A percentile compares a stretch with the other conserved stretches of the same genome.
These are phyloP conservation scores for Cardiocondyla obscurior DNA, from an alignment of 1,140 invertebrate species.

Conservation along the genomic window DNA sequence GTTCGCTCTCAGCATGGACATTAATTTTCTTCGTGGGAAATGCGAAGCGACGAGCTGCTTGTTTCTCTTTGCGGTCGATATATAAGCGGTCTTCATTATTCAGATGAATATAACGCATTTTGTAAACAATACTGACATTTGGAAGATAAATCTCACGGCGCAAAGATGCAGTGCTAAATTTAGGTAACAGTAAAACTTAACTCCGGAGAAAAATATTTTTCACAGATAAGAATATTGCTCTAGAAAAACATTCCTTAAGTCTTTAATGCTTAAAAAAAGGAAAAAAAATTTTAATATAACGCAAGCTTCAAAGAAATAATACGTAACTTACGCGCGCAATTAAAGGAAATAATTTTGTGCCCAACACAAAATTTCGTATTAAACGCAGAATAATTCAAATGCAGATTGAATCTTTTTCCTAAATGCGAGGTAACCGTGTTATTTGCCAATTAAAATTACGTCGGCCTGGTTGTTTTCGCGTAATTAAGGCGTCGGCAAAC, in stretches of 20 bases:
- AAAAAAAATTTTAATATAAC: background rate
- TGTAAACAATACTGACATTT: background rate
- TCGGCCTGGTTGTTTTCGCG: background rate
- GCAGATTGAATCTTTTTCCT: background rate
- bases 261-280: background rate
- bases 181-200: background rate
- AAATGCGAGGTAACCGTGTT: background rate
- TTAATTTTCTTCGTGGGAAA: slow-evolving; percentile 59
- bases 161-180: background rate
- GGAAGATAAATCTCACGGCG: background rate
- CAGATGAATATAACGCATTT: slow-evolving; percentile 13
- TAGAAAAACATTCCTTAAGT: background rate
- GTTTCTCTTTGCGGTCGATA: background rate
- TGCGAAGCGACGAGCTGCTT: slow-evolving; percentile 1
- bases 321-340: background rate
- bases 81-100: slow-evolving; percentile 28
- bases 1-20: slow-evolving; percentile 33
- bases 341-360: background rate
- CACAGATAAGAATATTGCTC: background rate
- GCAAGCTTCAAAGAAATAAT: background rate
- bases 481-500: slow-evolving; percentile 4
- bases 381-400: background rate
- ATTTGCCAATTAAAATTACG: background rate
- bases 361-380: background rate
- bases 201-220: background rate